Evolutionary conservation across 1,140 invertebrate species (phyloP), one percentile per base, ranked within the genome.

Genomic region (Drosophila truncata): DNA sequence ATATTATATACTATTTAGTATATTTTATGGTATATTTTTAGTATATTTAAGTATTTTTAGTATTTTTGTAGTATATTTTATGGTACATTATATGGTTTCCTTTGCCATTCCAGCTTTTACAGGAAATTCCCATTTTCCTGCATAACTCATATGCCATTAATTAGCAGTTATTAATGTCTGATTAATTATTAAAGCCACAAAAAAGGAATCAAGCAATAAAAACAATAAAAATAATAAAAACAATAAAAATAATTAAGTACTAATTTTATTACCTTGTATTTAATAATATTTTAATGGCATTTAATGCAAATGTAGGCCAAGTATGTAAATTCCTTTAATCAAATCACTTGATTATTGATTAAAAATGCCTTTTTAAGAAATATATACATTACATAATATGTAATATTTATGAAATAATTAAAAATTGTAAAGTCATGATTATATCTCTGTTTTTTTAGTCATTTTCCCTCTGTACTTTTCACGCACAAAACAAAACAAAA

Each of bases 391-490:
- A 41, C 10, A 9, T 33, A 18, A 23, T 1, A 47, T 33, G 14
- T 20, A 49, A 27, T 27, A 29, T 49, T 16, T n/a, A 49, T 16
- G n/a, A 6, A 13, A 18, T 50, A 50, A 50, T 50, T 31, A 29
- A 27, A 11, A 49, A 11, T 27, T 11, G 9, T 27, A 1, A 10
- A n/a, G 44, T 25, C 46, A 27, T 23, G 18, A 2, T 27, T 2
- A 41, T 39, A n/a, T 41, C 37, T 41, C 39, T n/a, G 5, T 37
- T 6, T 31, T 31, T 50, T 18, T 20, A 31, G 39, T 16, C 63
- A 41, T n/a, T 57, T 64, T 57, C 27, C 27, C 54, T 69, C 39
- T 61, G 39, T 63, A 27, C 33, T 33, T 33, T 33, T 33, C 10
- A 33, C 33, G 33, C 33, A 33, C 33, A 47, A 20, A 47, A 63